phyloP scores from a whole-genome alignment of 2,797 vertebrate genomes.

The Falco novaeseelandiae region DNA sequence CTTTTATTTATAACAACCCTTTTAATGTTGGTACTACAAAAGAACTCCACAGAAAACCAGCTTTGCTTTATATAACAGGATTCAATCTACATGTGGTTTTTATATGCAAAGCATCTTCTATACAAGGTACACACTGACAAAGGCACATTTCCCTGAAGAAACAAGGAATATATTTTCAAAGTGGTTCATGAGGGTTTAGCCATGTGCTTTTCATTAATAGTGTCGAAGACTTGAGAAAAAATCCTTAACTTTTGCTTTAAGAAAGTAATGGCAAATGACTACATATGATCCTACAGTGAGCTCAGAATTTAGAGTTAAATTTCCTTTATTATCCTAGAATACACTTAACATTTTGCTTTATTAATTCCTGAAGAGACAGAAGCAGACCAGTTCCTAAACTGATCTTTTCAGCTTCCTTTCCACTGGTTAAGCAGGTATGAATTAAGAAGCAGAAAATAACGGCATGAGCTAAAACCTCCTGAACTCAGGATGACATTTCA shows the following conservation, averaged over 20 bases:
- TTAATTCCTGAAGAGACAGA: not conserved
- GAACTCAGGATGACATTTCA: not conserved
- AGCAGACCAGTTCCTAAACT: not conserved
- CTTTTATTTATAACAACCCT: conserved; percentile 75
- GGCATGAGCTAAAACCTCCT: not conserved
- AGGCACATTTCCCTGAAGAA: conserved; percentile 50
- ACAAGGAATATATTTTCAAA: conserved; percentile 27
- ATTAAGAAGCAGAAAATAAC: not conserved
- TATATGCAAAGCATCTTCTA: conserved; percentile 61
- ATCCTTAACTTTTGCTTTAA: not conserved
- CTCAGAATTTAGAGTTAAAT: not conserved
- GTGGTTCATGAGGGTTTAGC: not conserved
- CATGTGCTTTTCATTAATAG: not conserved
- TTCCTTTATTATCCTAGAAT: not conserved
- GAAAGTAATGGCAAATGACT: not conserved
- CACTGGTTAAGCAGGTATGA: not conserved
- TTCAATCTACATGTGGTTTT: conserved; percentile 60
- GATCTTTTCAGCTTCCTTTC: not conserved
- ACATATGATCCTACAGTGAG: not conserved
- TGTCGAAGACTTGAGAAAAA: not conserved
- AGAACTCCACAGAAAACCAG: conserved; percentile 62
- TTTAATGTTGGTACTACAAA: conserved; percentile 74
- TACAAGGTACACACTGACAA: conserved; percentile 38
- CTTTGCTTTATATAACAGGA: conserved; percentile 60
- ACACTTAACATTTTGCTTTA: not conserved